Evolutionary conservation across 2,888 invertebrate species (phyloP), one percentile per base, ranked within the genome.

Genomic region (Callimorpha dominula): DNA sequence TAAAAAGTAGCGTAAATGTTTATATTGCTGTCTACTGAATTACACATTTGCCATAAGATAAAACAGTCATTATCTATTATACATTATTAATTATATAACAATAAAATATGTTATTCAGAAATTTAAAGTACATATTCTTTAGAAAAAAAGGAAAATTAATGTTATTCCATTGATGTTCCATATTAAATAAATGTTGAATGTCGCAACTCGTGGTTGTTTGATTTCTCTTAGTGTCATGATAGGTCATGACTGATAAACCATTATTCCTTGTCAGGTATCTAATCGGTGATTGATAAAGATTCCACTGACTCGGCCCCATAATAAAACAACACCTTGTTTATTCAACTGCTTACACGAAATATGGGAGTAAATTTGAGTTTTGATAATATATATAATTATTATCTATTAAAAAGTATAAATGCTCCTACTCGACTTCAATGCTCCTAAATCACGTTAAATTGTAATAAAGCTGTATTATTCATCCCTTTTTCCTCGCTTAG

Each of bases 121-220:
- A 72, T 60, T 43, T 72, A 74, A 60, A 77, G 60, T 68, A 68
- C 64, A 67, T 68, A 66, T 50, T 67, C 50, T 63, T 62, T 70
- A 69, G 65, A 49, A 57, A 63, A 64, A 68, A 71, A 70, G 71
- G 72, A 46, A 70, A 78, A 71, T 75, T 82, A 77, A 86, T 81
- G 81, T 88, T 88, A 90, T 90, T 90, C 88, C 87, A 90, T 87
- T 83, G 78, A 90, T 90, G 90, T 90, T 90, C 85, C 81, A 86
- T 84, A 82, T 76, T 75, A 89, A 93, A 91, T 93, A 92, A 90
- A 93, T 91, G 91, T 90, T 93, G 85, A 88, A 88, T 89, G 91
- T 76, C 76, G 49, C 63, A 65, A 62, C 62, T 57, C 50, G 31
- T 62, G 52, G 69, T 60, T 57, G 62, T 57, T 70, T 67, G 14